These are phyloP conservation scores for Lymantria monacha DNA, from an alignment of 2,888 invertebrate genomes.

Conservation along the genomic window DNA sequence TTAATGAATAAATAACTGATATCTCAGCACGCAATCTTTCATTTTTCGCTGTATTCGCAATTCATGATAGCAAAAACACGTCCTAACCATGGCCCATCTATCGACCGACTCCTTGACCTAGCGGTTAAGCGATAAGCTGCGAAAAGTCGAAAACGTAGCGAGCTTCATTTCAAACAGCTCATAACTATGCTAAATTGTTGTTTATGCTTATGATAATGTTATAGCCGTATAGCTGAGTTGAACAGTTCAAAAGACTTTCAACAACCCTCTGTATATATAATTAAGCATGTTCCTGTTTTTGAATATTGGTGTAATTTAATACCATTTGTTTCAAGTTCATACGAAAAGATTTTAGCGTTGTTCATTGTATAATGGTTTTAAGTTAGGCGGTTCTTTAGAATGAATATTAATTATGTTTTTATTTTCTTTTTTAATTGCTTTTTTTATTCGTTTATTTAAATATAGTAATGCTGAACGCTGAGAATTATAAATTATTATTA, in stretches of 20 bases:
- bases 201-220: conserved; percentile 37
- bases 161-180: conserved; percentile 24
- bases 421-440: too few relatives aligned
- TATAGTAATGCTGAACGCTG: too few relatives aligned
- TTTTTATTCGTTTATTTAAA: too few relatives aligned
- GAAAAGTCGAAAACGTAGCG: conserved; percentile 37
- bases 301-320: conserved; percentile 10
- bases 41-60: conserved; percentile 11
- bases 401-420: too few relatives aligned
- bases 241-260: conserved; percentile 5
- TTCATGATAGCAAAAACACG: conserved; percentile 17
- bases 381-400: too few relatives aligned
- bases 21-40: conserved; percentile 7
- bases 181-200: conserved; percentile 34
- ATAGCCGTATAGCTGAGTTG: conserved; percentile 15
- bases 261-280: conserved; percentile 11
- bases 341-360: conserved; percentile 12
- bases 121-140: conserved; percentile 33
- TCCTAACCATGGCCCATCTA: conserved; percentile 21
- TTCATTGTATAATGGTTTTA: conserved; percentile 10
- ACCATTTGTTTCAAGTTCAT: conserved; percentile 6
- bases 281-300: conserved; percentile 15
- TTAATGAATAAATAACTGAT: conserved; percentile 15
- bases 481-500: too few relatives aligned
- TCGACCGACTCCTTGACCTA: conserved; percentile 34